Conservation (phyloP, 2,888 invertebrate genomes). For the Cylindroiulus punctatus region DNA sequence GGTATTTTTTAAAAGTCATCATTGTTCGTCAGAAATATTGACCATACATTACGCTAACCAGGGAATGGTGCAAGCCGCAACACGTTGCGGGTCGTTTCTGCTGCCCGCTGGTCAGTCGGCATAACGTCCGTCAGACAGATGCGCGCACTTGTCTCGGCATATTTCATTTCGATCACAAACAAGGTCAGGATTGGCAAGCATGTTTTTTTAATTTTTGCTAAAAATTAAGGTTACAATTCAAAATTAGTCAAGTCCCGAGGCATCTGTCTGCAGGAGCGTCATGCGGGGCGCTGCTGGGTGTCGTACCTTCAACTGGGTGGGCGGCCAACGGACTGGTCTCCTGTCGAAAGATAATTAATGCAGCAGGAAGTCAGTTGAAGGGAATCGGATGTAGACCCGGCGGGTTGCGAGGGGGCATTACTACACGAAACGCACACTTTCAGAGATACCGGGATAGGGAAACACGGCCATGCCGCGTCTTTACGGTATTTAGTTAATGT, state of each 20-base stretch:
- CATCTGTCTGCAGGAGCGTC: conserved; percentile 7
- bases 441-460: conserved; percentile 30
- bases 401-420: not conserved
- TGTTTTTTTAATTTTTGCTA: not conserved
- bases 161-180: no score
- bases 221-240: no score
- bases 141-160: no score
- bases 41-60: not conserved
- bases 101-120: not conserved
- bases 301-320: conserved; percentile 12
- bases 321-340: conserved; percentile 37
- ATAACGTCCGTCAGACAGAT: not conserved
- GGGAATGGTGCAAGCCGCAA: not conserved
- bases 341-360: conserved; percentile 24
- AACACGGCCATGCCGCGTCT: not conserved
- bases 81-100: not conserved
- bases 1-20: no score
- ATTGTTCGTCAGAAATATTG: no score
- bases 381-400: conserved; percentile 21
- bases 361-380: conserved; percentile 36
- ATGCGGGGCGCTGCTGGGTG: not conserved
- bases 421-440: not conserved
- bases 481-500: no score
- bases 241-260: no score
- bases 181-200: no score